Percentiles rank a stretch among this genome's conserved stretches.
phyloP scores from a whole-genome alignment of 2,797 vertebrate genomes.

The Phrynocephalus forsythii region DNA sequence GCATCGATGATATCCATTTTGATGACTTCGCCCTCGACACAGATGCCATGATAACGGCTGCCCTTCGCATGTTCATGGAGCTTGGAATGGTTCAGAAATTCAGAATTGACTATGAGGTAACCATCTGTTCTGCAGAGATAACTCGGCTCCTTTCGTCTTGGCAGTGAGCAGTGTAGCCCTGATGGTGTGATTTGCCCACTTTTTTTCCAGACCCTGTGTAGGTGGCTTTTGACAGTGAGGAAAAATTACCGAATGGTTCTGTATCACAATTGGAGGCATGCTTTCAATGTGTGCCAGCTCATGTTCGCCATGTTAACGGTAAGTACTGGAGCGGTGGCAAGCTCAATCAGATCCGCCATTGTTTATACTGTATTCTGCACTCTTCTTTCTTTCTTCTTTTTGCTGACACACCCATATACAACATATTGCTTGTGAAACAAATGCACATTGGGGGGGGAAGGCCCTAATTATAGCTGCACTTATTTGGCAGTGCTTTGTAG shows the following conservation, averaged over 20 bases:
- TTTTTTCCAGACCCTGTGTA: conserved; percentile 90
- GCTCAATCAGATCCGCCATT: fast-evolving
- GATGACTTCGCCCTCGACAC: conserved; percentile 98
- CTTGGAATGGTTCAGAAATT: conserved; percentile 99
- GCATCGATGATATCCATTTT: conserved; percentile 95
- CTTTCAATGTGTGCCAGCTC: conserved; percentile 98
- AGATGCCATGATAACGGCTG: conserved; percentile 97
- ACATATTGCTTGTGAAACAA: conserved; percentile 37
- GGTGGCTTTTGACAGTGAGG: conserved; percentile 97
- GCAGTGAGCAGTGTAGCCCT: conserved; percentile 51
- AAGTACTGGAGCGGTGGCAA: conserved; percentile 69
- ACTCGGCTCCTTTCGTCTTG: conserved; percentile 58
- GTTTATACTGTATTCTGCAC: conserved; percentile 11
- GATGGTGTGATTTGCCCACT: conserved; percentile 58
- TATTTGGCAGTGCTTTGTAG: conserved; percentile 49
- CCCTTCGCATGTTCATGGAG: conserved; percentile 98
- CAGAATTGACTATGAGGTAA: conserved; percentile 99
- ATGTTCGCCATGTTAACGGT: conserved; percentile 98
- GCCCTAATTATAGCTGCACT: conserved; percentile 25
- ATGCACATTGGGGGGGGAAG: conserved; percentile 9
- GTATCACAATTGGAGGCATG: conserved; percentile 99
- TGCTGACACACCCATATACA: conserved; percentile 26
- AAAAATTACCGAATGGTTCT: conserved; percentile 99
- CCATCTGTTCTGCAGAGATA: conserved; percentile 58
- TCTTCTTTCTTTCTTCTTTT: conserved; percentile 47